A percentile compares a stretch with the other conserved stretches of the same genome.
Conservation (phyloP, 2,113 vertebrate genomes). For the Sapajus apella region DNA sequence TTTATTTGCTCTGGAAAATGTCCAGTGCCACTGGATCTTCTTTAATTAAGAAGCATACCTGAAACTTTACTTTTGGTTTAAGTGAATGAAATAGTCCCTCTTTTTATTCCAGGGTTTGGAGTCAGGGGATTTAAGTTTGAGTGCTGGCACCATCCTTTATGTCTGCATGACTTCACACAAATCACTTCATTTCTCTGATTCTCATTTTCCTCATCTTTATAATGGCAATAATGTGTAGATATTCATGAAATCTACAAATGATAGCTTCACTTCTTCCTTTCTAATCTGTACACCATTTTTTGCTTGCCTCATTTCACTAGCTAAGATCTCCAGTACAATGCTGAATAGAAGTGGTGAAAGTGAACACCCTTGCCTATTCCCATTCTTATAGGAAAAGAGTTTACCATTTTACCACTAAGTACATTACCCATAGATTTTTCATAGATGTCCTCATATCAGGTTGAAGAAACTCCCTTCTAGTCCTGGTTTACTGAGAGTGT, state of each 20-base stretch:
- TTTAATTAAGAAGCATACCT: not conserved
- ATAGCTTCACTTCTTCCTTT: not conserved
- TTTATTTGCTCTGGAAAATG: not conserved
- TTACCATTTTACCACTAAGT: not conserved
- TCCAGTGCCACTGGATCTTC: not conserved
- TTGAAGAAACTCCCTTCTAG: not conserved
- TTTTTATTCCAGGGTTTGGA: not conserved
- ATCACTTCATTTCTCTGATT: not conserved
- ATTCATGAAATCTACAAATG: not conserved
- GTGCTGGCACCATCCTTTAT: not conserved
- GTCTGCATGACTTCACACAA: not conserved
- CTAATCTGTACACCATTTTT: not conserved
- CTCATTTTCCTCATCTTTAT: not conserved
- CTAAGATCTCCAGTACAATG: not conserved
- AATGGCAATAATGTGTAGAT: not conserved
- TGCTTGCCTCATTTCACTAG: not conserved
- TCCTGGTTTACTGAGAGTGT: not conserved
- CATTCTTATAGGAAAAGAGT: not conserved
- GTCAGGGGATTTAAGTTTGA: not conserved
- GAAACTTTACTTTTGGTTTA: constrained; percentile 22
- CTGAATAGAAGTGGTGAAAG: not conserved
- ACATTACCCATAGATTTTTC: not conserved
- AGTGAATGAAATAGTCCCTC: not conserved
- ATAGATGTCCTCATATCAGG: not conserved
- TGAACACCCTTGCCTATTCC: not conserved